Evolutionary conservation across 1,140 invertebrate species (phyloP).

Genomic region (Atta colombica): DNA sequence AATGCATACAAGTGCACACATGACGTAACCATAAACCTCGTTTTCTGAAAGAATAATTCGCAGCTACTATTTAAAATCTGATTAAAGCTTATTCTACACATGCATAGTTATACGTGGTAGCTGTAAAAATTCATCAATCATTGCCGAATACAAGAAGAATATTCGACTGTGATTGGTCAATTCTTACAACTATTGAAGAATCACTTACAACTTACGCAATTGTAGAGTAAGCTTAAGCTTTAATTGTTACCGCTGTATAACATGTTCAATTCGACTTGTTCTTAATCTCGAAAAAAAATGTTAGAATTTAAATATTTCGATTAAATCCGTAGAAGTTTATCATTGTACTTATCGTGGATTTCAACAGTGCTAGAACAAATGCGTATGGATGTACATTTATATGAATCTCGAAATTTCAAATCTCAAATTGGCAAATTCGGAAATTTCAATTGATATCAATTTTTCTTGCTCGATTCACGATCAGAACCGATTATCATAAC

Average conservation of each 20-base stretch:
- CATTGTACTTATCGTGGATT: neutral
- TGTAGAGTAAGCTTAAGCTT: no score
- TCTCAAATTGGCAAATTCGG: no score
- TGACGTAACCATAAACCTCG: neutral
- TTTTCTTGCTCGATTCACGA: neutral
- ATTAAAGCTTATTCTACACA: neutral
- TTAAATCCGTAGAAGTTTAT: neutral
- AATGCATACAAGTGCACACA: slow-evolving; percentile 42
- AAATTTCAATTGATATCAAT: neutral
- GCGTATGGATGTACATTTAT: no score
- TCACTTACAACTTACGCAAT: no score
- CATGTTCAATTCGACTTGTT: neutral
- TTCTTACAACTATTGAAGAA: no score
- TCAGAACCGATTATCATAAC: neutral
- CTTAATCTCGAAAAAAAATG: neutral
- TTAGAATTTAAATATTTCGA: neutral
- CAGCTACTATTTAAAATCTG: neutral
- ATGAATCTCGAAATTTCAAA: no score
- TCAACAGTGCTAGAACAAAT: neutral
- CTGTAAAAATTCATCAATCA: no score
- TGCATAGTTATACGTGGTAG: no score
- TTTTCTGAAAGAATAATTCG: neutral
- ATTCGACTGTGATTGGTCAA: no score
- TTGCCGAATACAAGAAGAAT: no score
- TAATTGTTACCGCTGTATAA: neutral